Percentiles rank a stretch among this genome's conserved stretches.
These are phyloP conservation scores for Rhopalosiphum nymphaeae DNA, from an alignment of 2,888 invertebrate species.

Conservation along the genomic window DNA sequence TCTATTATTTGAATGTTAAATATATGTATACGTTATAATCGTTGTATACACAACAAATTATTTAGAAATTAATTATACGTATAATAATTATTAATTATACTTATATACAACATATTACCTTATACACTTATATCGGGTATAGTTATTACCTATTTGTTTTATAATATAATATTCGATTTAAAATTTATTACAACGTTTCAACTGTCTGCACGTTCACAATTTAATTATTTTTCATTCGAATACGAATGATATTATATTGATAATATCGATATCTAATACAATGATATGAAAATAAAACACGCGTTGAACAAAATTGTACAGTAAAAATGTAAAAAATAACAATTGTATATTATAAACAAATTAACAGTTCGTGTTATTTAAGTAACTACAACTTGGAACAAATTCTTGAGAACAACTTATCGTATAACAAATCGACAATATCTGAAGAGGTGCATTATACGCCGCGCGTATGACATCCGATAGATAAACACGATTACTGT, in stretches of 20 bases:
- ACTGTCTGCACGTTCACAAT: neutral
- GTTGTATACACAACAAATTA: neutral
- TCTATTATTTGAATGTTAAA: neutral
- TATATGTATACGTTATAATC: neutral
- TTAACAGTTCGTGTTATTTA: neutral
- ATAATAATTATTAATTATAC: slow-evolving; percentile 8
- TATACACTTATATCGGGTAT: neutral
- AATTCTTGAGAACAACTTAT: neutral
- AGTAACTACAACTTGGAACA: neutral
- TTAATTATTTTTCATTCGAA: neutral
- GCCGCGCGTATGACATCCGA: neutral
- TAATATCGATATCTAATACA: neutral
- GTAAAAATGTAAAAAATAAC: neutral
- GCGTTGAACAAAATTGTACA: neutral
- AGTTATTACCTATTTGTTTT: neutral
- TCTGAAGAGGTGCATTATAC: neutral
- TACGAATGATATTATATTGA: neutral
- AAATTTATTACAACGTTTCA: neutral
- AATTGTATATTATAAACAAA: neutral
- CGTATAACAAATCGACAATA: neutral
- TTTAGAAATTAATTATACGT: neutral
- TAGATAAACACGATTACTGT: neutral
- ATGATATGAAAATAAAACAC: neutral
- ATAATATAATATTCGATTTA: neutral
- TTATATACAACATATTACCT: neutral